Evolutionary conservation across 2,113 vertebrate genomes (phyloP).

Genomic region (Verasper variegatus): DNA sequence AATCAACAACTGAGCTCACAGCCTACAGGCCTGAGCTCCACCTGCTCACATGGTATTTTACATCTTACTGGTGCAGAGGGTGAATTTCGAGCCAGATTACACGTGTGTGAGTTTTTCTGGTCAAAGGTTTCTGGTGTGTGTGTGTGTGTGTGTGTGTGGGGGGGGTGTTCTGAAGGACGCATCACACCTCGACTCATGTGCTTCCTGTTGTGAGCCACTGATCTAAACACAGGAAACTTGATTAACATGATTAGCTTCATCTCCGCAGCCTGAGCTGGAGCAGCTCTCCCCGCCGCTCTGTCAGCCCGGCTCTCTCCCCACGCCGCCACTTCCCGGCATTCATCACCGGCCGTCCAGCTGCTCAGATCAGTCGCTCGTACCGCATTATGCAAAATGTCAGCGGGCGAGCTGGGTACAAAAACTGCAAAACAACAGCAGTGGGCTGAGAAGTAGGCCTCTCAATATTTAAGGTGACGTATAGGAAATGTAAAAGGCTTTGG

Average conservation of each 20-base stretch:
- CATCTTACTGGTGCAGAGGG: too few relatives aligned
- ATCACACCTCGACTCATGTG: neutral
- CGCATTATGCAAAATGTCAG: slow-evolving; percentile 60
- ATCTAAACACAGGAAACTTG: slow-evolving; percentile 1
- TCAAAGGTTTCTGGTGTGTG: too few relatives aligned
- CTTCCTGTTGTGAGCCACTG: neutral
- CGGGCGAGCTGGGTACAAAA: slow-evolving; percentile 15
- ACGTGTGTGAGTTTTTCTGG: too few relatives aligned
- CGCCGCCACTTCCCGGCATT: slow-evolving; percentile 21
- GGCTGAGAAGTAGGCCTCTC: slow-evolving; percentile 53
- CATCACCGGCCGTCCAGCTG: slow-evolving; percentile 56
- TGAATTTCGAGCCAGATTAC: too few relatives aligned
- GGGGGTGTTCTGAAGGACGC: too few relatives aligned
- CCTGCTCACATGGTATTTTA: too few relatives aligned
- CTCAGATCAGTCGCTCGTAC: slow-evolving; percentile 5
- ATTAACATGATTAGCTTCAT: slow-evolving; percentile 30
- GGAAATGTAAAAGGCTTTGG: slow-evolving; percentile 55
- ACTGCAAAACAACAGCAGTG: slow-evolving; percentile 18
- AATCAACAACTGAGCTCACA: too few relatives aligned
- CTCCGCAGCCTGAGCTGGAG: neutral
- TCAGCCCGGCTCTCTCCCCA: neutral
- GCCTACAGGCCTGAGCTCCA: too few relatives aligned
- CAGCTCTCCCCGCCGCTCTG: slow-evolving; percentile 9
- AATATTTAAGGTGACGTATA: slow-evolving; percentile 74
- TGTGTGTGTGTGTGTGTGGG: too few relatives aligned